phyloP scores from a whole-genome alignment of 2,113 vertebrate species.

The Saimiri boliviensis region DNA sequence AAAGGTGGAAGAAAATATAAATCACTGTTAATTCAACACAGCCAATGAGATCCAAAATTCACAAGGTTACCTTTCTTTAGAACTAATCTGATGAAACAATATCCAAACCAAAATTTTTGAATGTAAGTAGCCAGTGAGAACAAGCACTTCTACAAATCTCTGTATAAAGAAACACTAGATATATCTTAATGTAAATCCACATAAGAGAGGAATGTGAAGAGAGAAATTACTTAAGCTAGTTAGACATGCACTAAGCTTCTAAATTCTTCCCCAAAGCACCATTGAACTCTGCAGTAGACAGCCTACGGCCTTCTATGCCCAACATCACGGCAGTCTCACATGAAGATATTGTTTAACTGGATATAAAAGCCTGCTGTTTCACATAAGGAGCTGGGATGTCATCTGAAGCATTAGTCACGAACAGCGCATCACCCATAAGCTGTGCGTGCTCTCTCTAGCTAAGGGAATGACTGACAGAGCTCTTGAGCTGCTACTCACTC shows the following conservation, averaged over 20 bases:
- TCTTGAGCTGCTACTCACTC: neutral
- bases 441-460: neutral
- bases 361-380: constrained; percentile 28
- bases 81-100: constrained; percentile 66
- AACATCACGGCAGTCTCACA: neutral
- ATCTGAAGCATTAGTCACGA: neutral
- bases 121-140: neutral
- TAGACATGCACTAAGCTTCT: neutral
- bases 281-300: neutral
- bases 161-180: neutral
- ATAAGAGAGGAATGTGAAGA: neutral
- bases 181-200: neutral
- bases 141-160: neutral
- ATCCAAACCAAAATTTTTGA: constrained; percentile 6
- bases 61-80: constrained; percentile 62
- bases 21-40: neutral
- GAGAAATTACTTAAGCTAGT: constrained; percentile 7
- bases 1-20: constrained; percentile 8
- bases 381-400: neutral
- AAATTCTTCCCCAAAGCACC: neutral
- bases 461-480: neutral
- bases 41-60: constrained; percentile 24
- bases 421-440: neutral
- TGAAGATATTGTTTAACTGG: neutral
- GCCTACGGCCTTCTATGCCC: neutral